Percentiles rank a stretch among this genome's conserved stretches.
Evolutionary conservation across 2,113 vertebrate genomes (phyloP).

Genomic region (Onychorhynchus coronatus): DNA sequence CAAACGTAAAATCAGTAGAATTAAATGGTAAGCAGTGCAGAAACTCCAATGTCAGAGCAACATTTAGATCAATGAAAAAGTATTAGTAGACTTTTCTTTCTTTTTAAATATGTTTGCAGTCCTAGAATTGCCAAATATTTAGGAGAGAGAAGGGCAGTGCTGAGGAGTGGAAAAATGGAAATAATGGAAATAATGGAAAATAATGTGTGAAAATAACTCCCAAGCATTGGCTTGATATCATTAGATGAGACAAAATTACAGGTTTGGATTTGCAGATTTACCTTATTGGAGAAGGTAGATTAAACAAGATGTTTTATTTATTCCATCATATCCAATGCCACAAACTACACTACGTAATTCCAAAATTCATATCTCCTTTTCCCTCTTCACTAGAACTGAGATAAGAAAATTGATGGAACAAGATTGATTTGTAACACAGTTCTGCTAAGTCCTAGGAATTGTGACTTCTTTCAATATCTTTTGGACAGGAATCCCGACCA

Average conservation of each 20-base stretch:
- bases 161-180: background rate
- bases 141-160: background rate
- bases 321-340: background rate
- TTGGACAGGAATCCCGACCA: background rate
- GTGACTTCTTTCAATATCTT: background rate
- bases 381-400: background rate
- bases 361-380: background rate
- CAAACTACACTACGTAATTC: background rate
- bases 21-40: background rate
- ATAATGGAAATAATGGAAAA: background rate
- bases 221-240: background rate
- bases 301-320: background rate
- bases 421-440: background rate
- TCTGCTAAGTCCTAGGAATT: background rate
- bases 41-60: background rate
- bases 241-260: background rate
- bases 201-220: background rate
- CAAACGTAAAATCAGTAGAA: background rate
- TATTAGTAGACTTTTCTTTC: background rate
- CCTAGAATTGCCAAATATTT: background rate
- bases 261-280: background rate
- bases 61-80: background rate
- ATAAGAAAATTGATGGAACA: background rate
- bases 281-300: background rate
- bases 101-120: background rate